These are phyloP conservation scores for Epirrhoe tristata DNA, from an alignment of 2,888 invertebrate genomes.

Conservation along the genomic window DNA sequence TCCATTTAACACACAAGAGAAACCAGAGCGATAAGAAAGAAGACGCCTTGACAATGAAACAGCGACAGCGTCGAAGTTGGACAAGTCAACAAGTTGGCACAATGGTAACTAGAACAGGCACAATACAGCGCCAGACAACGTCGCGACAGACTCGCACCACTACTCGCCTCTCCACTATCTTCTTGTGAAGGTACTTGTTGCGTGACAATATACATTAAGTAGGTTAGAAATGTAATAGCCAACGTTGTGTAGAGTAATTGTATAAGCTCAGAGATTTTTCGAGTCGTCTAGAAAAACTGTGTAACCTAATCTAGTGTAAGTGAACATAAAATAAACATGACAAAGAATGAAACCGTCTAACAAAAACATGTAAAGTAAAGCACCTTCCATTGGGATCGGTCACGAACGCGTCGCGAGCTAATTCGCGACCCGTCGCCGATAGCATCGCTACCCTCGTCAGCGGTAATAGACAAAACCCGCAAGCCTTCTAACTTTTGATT, in stretches of 20 bases:
- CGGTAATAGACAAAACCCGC: slow-evolving; percentile 11
- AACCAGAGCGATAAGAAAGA: neutral
- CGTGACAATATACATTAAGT: neutral
- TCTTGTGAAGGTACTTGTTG: neutral
- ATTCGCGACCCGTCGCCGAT: slow-evolving; percentile 22
- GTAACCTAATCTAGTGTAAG: too few species aligned
- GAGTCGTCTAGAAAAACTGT: too few species aligned
- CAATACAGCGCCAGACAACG: slow-evolving; percentile 1
- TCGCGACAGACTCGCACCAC: slow-evolving; percentile 3
- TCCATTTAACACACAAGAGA: neutral
- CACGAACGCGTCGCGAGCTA: slow-evolving; percentile 17
- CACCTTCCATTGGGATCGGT: slow-evolving; percentile 2
- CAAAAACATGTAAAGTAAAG: slow-evolving; percentile 12
- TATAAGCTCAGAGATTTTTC: neutral
- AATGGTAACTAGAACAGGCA: slow-evolving; percentile 7
- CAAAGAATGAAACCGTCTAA: neutral
- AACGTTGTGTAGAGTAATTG: neutral
- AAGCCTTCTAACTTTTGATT: neutral
- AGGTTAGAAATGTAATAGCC: neutral
- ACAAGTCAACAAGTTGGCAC: slow-evolving; percentile 18
- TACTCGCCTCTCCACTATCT: neutral
- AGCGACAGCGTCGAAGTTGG: slow-evolving; percentile 1
- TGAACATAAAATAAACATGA: neutral
- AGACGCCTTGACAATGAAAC: slow-evolving; percentile 6
- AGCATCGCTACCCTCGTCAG: slow-evolving; percentile 28